Evolutionary conservation across 92 coral and sea anemone genomes (phyloP).

Genomic region (Siderastrea siderea): DNA sequence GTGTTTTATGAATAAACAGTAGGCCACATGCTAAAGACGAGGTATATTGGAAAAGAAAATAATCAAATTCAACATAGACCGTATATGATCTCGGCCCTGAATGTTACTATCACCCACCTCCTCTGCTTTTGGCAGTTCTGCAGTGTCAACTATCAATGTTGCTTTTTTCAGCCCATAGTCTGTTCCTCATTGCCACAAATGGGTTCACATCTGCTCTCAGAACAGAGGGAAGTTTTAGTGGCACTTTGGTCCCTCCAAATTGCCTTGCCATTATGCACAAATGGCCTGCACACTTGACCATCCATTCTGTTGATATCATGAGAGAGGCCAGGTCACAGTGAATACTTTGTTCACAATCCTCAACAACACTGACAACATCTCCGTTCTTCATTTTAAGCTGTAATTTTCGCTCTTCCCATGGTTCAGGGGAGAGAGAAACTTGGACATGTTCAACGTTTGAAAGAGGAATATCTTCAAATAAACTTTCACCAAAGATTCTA

Average conservation of each 20-base stretch:
- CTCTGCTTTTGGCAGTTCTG: too few species aligned
- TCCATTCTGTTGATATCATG: slow-evolving; percentile 88
- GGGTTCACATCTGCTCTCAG: slow-evolving; percentile 80
- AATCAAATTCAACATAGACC: too few species aligned
- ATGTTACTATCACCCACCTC: too few species aligned
- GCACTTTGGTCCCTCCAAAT: slow-evolving; percentile 22
- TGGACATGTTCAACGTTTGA: slow-evolving; percentile 68
- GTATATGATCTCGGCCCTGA: too few species aligned
- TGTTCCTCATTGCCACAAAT: slow-evolving; percentile 80
- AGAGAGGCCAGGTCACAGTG: slow-evolving; percentile 66
- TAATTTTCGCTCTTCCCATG: slow-evolving; percentile 74
- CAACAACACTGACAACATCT: slow-evolving; percentile 57
- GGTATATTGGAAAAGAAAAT: too few species aligned
- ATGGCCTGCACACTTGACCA: slow-evolving; percentile 81
- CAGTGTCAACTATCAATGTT: neutral
- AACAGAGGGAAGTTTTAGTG: slow-evolving; percentile 76
- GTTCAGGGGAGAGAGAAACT: slow-evolving; percentile 74
- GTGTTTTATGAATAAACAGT: too few species aligned
- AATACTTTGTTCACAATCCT: slow-evolving; percentile 53
- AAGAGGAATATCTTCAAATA: slow-evolving; percentile 63
- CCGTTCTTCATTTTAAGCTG: slow-evolving; percentile 71
- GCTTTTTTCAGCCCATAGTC: slow-evolving; percentile 66
- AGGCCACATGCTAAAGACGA: too few species aligned
- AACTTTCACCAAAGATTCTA: slow-evolving; percentile 58
- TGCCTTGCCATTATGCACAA: slow-evolving; percentile 71